Conservation (phyloP, 2,797 vertebrate genomes). For the Etheostoma nigrum region DNA sequence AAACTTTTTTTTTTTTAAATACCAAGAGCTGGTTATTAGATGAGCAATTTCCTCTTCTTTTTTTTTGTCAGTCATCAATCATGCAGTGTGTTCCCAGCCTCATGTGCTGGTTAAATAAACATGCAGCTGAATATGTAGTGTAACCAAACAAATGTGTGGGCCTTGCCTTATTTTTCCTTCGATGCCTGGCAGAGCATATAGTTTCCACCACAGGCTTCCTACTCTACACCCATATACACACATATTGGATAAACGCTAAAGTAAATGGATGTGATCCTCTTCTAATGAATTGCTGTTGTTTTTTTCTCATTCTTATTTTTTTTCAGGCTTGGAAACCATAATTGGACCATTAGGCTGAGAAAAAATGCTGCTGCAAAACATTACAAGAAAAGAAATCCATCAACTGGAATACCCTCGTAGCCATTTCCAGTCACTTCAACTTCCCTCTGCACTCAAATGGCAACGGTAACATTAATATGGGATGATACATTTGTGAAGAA, state of each 20-base stretch:
- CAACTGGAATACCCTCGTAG: background rate
- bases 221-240: background rate
- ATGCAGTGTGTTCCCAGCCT: slow-evolving; percentile 1
- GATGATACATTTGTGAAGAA: background rate
- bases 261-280: background rate
- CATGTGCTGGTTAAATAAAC: slow-evolving; percentile 10
- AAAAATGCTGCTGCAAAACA: background rate
- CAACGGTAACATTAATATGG: background rate
- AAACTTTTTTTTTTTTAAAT: background rate
- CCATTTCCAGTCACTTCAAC: background rate
- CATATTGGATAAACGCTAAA: background rate
- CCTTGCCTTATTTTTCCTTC: slow-evolving; percentile 33
- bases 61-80: slow-evolving; percentile 11
- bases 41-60: background rate
- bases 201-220: slow-evolving; percentile 31
- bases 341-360: background rate
- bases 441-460: slow-evolving; percentile 1
- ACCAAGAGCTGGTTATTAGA: background rate
- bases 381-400: slow-evolving; percentile 14
- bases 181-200: slow-evolving; percentile 52
- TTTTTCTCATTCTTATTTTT: background rate
- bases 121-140: slow-evolving; percentile 11
- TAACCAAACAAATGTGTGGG: slow-evolving; percentile 2
- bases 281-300: background rate
- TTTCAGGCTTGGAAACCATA: background rate